Conservation (phyloP, 2,797 vertebrate species). For the Podarcis lilfordi region DNA sequence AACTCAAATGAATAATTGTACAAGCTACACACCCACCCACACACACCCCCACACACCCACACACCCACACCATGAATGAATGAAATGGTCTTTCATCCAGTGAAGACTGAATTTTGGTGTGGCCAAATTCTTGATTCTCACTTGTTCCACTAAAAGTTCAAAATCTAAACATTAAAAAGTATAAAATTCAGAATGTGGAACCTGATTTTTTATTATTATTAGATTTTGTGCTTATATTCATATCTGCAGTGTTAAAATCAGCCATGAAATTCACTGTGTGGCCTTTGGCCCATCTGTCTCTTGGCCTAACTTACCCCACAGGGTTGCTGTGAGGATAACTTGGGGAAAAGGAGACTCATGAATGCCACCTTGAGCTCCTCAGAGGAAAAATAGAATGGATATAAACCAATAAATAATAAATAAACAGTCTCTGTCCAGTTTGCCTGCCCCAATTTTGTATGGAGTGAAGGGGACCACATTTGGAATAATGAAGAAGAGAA, state of each 20-base stretch:
- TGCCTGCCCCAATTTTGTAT: too few species aligned
- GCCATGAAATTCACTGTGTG: too few species aligned
- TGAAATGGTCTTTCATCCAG: neutral
- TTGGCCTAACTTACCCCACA: too few species aligned
- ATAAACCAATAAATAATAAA: too few species aligned
- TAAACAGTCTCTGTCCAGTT: too few species aligned
- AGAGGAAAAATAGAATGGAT: too few species aligned
- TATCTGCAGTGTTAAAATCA: neutral
- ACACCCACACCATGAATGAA: neutral
- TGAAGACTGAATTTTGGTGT: neutral
- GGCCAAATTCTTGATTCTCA: neutral
- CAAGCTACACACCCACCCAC: neutral
- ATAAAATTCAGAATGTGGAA: neutral
- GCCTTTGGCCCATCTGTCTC: too few species aligned
- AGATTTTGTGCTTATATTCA: neutral
- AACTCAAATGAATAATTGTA: neutral
- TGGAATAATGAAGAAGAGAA: too few species aligned
- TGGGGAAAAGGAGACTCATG: too few species aligned
- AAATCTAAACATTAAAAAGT: neutral
- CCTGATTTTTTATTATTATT: neutral
- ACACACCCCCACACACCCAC: neutral
- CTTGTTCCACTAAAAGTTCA: neutral
- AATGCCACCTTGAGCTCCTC: too few species aligned
- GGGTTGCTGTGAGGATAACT: too few species aligned
- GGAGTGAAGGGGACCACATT: too few species aligned